phyloP scores from a whole-genome alignment of 2,113 vertebrate genomes.

The Bettongia penicillata region DNA sequence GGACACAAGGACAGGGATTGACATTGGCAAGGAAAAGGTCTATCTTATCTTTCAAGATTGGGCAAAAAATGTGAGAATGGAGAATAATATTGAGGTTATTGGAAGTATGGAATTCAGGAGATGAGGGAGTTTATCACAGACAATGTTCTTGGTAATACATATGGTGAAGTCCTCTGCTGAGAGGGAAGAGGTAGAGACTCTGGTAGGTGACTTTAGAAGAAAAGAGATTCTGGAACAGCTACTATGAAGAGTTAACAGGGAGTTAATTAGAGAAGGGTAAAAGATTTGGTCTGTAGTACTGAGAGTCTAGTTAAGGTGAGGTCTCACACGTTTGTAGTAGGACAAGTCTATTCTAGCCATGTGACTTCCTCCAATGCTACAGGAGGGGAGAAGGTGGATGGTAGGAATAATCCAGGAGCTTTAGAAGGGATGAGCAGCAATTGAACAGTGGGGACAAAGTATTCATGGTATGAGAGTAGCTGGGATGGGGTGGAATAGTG shows the following conservation, averaged over 20 bases:
- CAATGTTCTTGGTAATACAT: not conserved
- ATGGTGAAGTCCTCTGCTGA: too few relatives aligned
- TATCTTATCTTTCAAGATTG: not conserved
- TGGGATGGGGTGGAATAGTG: not conserved
- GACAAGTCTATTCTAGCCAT: not conserved
- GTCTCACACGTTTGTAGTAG: not conserved
- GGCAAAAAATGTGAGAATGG: not conserved
- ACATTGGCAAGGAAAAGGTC: not conserved
- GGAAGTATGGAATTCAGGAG: not conserved
- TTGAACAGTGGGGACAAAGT: too few relatives aligned
- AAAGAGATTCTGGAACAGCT: not conserved
- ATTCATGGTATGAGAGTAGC: too few relatives aligned
- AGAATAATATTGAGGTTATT: not conserved
- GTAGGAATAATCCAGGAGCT: not conserved
- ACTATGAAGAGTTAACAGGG: not conserved
- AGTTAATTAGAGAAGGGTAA: not conserved
- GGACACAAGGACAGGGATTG: not conserved
- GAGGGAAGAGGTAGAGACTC: not conserved
- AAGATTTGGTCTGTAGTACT: not conserved
- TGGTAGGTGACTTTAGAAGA: not conserved
- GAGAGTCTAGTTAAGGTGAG: not conserved
- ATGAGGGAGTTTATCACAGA: not conserved
- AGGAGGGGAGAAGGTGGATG: not conserved
- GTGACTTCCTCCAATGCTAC: not conserved
- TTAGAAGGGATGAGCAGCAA: not conserved